Base-by-base conservation (phyloP, 1,140 invertebrate species). In the Cyrtorhinus lividipennis region DNA sequence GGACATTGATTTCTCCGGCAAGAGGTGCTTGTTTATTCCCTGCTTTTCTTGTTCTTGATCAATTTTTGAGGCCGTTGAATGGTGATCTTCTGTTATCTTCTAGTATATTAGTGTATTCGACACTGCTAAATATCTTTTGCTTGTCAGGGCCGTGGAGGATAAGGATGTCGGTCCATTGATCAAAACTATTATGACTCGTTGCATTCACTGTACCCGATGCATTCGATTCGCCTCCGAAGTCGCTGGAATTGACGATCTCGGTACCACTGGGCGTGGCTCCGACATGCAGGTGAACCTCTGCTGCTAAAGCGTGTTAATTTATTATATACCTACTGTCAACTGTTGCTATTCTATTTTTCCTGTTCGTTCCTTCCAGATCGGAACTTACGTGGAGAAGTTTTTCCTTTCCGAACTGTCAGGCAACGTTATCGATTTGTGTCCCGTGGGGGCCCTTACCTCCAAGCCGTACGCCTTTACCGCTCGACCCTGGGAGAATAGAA, bases 161-260 rank as follows among this genome's bases (percentile, higher is more conserved):
- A 99, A 99, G 76, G 91, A 99, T 77, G 86, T 99, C 68, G 97
- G 97, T 1, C 97, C 97, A 15, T 75, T 99, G 27, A 87, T 99
- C 1, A 99, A 99, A 75, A 99, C 96, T 0, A 88, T 96, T n/a
- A 99, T 99, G 97, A 99, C 95, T 0, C 82, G 97, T 60, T 99
- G 97, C 74, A 99, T 99, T 73, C 97, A 99, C 73, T 99, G 97
- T 74, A 99, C 97, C 0, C 80, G 97, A 20, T 99, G 97, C 74
- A 93, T 99, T 68, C 82, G 97, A 64, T 95, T 95, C 76, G 92
- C 90, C 1, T 96, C 91, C 46, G 95, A 99, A 81, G 84, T 99
- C 26, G 95, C 95, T 66, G 97, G 97, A 45, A 87, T 98, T 56
- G 93, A 97, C 74, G 95, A 99, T 77, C 79, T 99, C 57, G 97